phyloP scores from a whole-genome alignment of 2,888 invertebrate species.

The Nemoura dubitans region DNA sequence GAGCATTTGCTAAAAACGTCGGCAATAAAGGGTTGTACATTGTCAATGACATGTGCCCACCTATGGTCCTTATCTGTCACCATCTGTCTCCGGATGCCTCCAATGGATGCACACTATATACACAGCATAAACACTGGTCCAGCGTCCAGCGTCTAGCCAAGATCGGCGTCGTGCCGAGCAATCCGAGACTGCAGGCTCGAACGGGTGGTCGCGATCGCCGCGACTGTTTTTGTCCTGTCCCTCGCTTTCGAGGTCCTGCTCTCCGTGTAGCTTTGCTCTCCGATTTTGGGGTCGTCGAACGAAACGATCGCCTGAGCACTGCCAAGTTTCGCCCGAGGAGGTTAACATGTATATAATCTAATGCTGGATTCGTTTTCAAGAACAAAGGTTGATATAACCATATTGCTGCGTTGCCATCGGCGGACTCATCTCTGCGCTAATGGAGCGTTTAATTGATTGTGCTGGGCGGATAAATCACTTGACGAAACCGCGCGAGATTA shows the following conservation, averaged over 20 bases:
- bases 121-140: neutral
- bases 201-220: neutral
- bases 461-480: neutral
- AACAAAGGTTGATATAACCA: neutral
- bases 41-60: constrained; percentile 39
- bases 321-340: neutral
- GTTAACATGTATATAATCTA: neutral
- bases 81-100: constrained; percentile 34
- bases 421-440: neutral
- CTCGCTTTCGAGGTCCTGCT: neutral
- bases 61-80: constrained; percentile 46
- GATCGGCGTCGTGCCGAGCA: neutral
- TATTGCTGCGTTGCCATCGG: neutral
- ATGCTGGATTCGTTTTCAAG: neutral
- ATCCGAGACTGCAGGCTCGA: neutral
- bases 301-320: neutral
- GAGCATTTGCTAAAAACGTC: constrained; percentile 34
- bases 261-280: neutral
- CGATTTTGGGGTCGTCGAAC: neutral
- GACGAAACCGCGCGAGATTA: neutral
- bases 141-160: neutral
- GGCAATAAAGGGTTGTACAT: constrained; percentile 13
- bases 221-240: neutral
- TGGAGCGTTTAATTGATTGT: neutral
- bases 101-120: neutral